Evolutionary conservation across 2,113 vertebrate genomes (phyloP).

Genomic region (Manacus vitellinus): DNA sequence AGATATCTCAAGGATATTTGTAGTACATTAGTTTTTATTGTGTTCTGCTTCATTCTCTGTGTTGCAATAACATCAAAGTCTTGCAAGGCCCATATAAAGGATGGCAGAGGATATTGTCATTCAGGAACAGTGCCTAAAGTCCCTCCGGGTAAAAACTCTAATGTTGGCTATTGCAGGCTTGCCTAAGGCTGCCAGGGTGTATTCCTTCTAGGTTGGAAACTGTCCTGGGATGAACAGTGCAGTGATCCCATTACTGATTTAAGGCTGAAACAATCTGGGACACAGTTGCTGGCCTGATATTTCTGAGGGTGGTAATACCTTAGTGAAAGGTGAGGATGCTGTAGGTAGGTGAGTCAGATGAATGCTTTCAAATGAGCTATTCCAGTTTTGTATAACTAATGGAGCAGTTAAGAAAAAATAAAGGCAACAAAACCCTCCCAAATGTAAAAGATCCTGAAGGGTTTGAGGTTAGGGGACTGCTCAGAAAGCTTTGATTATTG

Average conservation of each 20-base stretch:
- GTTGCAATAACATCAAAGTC: not conserved
- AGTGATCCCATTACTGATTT: not conserved
- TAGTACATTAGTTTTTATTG: not conserved
- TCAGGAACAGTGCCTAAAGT: not conserved
- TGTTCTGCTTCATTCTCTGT: not conserved
- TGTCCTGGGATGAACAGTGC: not conserved
- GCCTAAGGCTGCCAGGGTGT: fast-evolving
- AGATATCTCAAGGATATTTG: not conserved
- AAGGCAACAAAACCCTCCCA: not conserved
- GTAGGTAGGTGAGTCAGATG: not conserved
- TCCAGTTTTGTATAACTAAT: not conserved
- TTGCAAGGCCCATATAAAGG: not conserved
- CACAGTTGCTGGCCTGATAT: not conserved
- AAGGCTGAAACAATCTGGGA: not conserved
- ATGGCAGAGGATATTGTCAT: not conserved
- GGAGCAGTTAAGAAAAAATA: not conserved
- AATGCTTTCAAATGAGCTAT: not conserved
- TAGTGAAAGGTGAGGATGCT: not conserved
- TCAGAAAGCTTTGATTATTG: not conserved
- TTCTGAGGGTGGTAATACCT: not conserved
- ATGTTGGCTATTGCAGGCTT: not conserved
- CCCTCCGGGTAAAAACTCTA: not conserved
- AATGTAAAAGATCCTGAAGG: not conserved
- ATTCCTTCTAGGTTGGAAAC: not conserved
- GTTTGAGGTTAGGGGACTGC: not conserved